Conservation (phyloP, 37 sponge, comb jelly and placozoan genomes). For the Haliclona indistincta region DNA sequence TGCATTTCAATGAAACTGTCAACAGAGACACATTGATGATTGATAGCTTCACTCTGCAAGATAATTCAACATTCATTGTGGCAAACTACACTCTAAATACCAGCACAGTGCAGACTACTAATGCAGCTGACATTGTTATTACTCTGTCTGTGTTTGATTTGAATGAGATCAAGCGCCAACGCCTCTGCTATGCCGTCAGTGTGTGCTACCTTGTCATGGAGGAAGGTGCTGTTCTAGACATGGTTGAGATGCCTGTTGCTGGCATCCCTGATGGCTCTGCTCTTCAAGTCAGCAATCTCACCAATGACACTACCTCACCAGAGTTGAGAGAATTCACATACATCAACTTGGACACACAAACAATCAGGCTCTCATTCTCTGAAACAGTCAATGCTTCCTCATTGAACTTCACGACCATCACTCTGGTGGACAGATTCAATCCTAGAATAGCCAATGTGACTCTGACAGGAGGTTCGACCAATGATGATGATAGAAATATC, state of each 20-base stretch:
- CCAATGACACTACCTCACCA: constrained; percentile 71
- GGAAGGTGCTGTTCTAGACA: constrained; percentile 77
- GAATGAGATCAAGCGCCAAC: constrained; percentile 87
- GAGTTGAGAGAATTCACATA: constrained; percentile 66
- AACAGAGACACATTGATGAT: constrained; percentile 68
- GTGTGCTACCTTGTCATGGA: constrained; percentile 77
- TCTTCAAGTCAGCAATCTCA: constrained; percentile 56
- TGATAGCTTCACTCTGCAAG: constrained; percentile 63
- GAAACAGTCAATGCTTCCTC: constrained; percentile 80
- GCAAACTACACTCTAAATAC: constrained; percentile 66
- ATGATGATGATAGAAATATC: constrained; percentile 50
- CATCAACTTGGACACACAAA: constrained; percentile 61
- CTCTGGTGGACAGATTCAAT: constrained; percentile 71
- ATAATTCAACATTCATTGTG: constrained; percentile 25
- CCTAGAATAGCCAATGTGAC: constrained; percentile 50
- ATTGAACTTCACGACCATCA: constrained; percentile 57
- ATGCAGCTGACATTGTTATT: constrained; percentile 62
- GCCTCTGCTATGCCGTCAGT: constrained; percentile 47
- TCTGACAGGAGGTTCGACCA: constrained; percentile 73
- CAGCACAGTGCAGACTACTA: constrained; percentile 45
- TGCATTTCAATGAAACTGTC: constrained; percentile 91
- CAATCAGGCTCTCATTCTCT: constrained; percentile 74
- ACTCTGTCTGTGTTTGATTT: constrained; percentile 61
- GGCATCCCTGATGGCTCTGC: constrained; percentile 76
- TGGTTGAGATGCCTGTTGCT: constrained; percentile 77